Evolutionary conservation across 2,113 vertebrate genomes (phyloP), one percentile per base, ranked within the genome.

Genomic region (Hiodon alosoides): DNA sequence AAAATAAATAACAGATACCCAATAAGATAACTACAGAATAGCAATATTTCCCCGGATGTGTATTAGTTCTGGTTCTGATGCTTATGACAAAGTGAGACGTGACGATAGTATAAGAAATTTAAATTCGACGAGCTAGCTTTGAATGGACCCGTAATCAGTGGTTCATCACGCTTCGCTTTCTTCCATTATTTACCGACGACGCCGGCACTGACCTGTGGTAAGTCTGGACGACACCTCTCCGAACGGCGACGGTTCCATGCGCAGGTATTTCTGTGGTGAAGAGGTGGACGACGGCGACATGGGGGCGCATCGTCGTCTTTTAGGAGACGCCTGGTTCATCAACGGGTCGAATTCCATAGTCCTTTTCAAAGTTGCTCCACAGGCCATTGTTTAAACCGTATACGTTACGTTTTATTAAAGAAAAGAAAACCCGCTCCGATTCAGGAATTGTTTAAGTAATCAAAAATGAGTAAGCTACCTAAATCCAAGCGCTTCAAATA

Each of bases 311-410:
- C 96, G 91, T 67, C 96, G 89, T 87, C 97, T 92, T 83, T 97
- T 96, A 46, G 97, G 97, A 51, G 95, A 95, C 60, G 89, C 81
- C 8, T 93, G 95, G 86, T 90, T 97, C 86, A 97, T 90, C 80
- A 98, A 87, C 13, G 96, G 95, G 88, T 98, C 96, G 85, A 98
- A 98, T 91, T 98, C 96, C 91, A 97, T 93, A 92, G 93, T 97
- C 92, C 96, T 93, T 93, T 98, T 98, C 78, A 98, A 90, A 81
- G 96, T 98, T 83, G 96, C 96, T 87, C 95, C 95, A 85, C 96
- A 98, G 83, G 96, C 96, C 96, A 98, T 98, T 57, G 57, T 53
- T 67, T 57, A 17, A 57, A 47, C 53, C 46, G 53, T 8, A 57
- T 66, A 58, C 61, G 17, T 17, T 57, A 47, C 7, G 8, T 4